These are phyloP conservation scores for Trematomus loennbergii DNA, from an alignment of 2,113 vertebrate species.

Conservation along the genomic window DNA sequence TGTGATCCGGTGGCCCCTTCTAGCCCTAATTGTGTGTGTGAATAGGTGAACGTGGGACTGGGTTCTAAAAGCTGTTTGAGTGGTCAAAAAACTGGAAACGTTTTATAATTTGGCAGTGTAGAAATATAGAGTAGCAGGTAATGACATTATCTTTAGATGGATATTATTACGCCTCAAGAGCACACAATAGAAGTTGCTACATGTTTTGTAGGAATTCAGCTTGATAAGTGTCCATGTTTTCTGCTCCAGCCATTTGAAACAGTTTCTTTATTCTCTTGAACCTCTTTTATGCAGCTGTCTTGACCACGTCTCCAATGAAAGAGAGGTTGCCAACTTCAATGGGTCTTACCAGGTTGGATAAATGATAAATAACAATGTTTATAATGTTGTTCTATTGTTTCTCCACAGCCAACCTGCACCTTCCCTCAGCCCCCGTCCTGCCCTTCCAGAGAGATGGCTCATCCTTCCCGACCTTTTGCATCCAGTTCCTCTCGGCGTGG, in stretches of 20 bases:
- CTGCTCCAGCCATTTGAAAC: background rate
- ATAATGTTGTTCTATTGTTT: background rate
- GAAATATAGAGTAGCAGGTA: background rate
- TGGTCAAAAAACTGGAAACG: too few species aligned
- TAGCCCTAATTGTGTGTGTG: too few species aligned
- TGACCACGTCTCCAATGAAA: background rate
- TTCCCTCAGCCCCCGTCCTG: conserved; percentile 26
- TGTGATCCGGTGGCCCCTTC: too few species aligned
- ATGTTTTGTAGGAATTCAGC: background rate
- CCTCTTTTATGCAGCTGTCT: background rate
- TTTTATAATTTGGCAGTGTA: background rate
- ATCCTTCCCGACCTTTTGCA: conserved; percentile 25
- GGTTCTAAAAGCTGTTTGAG: too few species aligned
- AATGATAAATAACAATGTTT: background rate
- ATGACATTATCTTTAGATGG: background rate
- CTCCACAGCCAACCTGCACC: conserved; percentile 37
- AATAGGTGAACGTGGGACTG: too few species aligned
- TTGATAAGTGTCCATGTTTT: background rate
- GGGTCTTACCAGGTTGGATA: background rate
- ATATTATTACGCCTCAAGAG: background rate
- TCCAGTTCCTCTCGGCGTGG: conserved; percentile 8
- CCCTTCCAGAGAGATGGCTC: conserved; percentile 50
- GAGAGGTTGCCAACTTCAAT: background rate
- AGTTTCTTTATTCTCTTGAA: background rate
- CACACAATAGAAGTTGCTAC: background rate